These are phyloP conservation scores for Diarsia mendica DNA, from an alignment of 2,888 invertebrate genomes.

Conservation along the genomic window DNA sequence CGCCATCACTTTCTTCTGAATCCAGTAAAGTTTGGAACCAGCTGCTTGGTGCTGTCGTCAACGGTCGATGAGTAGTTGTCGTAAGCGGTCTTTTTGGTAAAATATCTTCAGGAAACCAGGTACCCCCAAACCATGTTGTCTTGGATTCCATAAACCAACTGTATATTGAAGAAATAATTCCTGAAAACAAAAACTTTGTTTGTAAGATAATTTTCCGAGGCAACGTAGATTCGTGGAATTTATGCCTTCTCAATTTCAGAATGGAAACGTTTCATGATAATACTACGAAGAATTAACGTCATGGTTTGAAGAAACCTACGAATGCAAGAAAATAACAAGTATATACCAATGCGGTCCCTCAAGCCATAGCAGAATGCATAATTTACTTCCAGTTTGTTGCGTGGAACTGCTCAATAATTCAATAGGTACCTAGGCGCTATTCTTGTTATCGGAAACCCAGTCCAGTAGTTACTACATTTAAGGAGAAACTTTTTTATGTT, in stretches of 20 bases:
- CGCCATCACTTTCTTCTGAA: conserved; percentile 81
- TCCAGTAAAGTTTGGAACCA: conserved; percentile 86
- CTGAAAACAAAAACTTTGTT: conserved; percentile 67
- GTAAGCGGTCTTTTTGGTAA: conserved; percentile 72
- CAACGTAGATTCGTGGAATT: background rate
- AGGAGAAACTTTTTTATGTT: conserved; percentile 79
- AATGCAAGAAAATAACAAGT: background rate
- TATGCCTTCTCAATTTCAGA: background rate
- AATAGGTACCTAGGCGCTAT: conserved; percentile 42
- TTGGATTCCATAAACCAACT: conserved; percentile 80
- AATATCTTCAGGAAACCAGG: conserved; percentile 84
- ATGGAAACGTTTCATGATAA: no score
- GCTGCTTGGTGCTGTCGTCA: conserved; percentile 74
- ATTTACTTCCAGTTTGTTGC: conserved; percentile 37
- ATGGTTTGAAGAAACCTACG: background rate
- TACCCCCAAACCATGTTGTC: conserved; percentile 85
- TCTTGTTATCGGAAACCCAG: conserved; percentile 63
- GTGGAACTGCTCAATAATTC: conserved; percentile 54
- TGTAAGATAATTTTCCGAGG: background rate
- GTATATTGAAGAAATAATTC: conserved; percentile 80
- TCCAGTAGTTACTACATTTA: conserved; percentile 70
- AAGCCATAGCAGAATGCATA: conserved; percentile 7
- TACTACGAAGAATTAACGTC: background rate
- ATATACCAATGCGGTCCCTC: background rate
- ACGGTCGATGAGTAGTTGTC: conserved; percentile 76